Evolutionary conservation across 1,140 invertebrate species (phyloP).

Genomic region (Melitaea cinxia): DNA sequence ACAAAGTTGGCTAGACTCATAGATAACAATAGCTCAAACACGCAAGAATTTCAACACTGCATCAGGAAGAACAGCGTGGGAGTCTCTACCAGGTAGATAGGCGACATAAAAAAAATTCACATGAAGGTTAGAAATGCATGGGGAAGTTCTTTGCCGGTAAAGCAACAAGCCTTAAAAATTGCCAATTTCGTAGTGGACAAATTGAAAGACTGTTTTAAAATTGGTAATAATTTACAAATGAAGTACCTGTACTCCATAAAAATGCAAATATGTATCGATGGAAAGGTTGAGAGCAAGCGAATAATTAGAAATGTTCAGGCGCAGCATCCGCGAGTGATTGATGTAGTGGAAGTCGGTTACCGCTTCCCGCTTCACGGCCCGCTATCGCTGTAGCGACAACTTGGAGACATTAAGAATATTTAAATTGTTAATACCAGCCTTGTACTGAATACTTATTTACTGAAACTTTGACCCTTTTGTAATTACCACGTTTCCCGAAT

Average conservation of each 20-base stretch:
- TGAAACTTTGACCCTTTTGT: slow-evolving; percentile 63
- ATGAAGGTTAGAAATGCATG: no score
- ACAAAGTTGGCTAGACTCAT: no score
- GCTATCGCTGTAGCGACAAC: slow-evolving; percentile 58
- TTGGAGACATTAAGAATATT: slow-evolving; percentile 81
- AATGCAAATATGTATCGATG: slow-evolving; percentile 16
- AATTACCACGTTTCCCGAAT: slow-evolving; percentile 17
- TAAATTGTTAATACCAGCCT: slow-evolving; percentile 79
- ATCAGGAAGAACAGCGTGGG: no score
- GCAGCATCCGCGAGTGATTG: slow-evolving; percentile 78
- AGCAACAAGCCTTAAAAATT: no score
- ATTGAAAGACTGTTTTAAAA: no score
- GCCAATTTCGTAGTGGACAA: no score
- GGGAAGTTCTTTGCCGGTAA: no score
- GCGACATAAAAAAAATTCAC: no score
- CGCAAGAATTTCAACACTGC: no score
- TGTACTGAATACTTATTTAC: slow-evolving; percentile 79
- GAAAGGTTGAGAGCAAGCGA: slow-evolving; percentile 53
- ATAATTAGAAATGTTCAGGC: slow-evolving; percentile 81
- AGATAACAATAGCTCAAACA: no score
- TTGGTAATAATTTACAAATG: no score
- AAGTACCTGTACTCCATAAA: not conserved
- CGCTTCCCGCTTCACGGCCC: slow-evolving; percentile 34
- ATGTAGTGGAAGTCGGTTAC: slow-evolving; percentile 74
- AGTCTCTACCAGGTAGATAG: no score